Evolutionary conservation across 2,888 invertebrate genomes (phyloP).

Genomic region (Polyommatus icarus): DNA sequence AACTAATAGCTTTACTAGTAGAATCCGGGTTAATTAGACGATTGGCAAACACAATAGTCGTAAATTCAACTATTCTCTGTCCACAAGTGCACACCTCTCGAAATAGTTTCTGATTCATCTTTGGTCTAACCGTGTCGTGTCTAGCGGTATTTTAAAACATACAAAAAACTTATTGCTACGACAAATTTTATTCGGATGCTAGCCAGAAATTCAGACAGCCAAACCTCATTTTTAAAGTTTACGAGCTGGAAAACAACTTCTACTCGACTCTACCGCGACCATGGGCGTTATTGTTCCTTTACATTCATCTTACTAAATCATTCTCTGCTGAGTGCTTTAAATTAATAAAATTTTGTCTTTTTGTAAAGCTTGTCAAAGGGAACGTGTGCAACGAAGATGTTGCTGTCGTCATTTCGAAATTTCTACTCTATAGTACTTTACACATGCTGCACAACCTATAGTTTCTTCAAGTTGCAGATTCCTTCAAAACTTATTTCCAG

Average conservation of each 20-base stretch:
- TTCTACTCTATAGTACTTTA: neutral
- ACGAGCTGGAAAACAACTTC: neutral
- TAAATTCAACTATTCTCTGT: constrained; percentile 3
- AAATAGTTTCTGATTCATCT: constrained; percentile 24
- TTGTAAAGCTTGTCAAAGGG: too few species aligned
- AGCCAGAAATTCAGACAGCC: neutral
- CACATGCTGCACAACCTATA: neutral
- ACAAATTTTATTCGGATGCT: neutral
- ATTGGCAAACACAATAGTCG: constrained; percentile 29
- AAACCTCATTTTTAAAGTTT: neutral
- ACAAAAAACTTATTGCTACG: constrained; percentile 7
- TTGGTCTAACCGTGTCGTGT: constrained; percentile 17
- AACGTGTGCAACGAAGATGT: neutral
- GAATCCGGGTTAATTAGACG: constrained; percentile 18
- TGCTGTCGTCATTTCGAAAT: neutral
- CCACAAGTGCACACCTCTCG: neutral
- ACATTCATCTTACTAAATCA: neutral
- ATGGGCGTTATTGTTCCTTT: neutral
- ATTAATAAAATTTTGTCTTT: too few species aligned
- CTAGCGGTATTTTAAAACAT: constrained; percentile 28
- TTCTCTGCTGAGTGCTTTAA: too few species aligned
- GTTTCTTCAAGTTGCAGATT: neutral
- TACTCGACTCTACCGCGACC: neutral
- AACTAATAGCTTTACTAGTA: neutral
- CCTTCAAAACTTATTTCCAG: neutral